Evolutionary conservation across 2,888 invertebrate genomes (phyloP).

Genomic region (Drosophila quasianomalipes): DNA sequence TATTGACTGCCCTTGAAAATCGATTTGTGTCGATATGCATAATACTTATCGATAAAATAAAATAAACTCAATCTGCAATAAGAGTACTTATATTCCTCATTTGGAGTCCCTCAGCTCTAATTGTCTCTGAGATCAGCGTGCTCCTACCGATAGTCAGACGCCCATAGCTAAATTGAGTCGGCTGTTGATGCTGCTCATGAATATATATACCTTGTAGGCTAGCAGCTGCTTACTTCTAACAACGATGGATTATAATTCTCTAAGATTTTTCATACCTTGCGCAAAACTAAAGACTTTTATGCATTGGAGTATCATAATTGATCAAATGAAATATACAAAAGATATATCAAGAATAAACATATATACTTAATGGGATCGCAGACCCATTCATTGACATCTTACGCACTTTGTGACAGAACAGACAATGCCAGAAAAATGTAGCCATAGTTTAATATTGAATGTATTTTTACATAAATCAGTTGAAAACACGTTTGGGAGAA

Average conservation of each 20-base stretch:
- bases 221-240: not conserved
- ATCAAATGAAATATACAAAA: too few relatives aligned
- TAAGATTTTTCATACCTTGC: not conserved
- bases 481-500: not conserved
- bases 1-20: not conserved
- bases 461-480: constrained; percentile 2
- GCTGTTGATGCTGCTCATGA: not conserved
- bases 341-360: not conserved
- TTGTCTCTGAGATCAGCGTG: not conserved
- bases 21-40: not conserved
- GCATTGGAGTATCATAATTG: not conserved
- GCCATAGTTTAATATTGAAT: not conserved
- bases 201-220: not conserved
- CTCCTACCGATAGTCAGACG: not conserved
- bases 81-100: too few relatives aligned
- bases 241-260: not conserved
- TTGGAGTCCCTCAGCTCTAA: not conserved
- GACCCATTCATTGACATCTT: not conserved
- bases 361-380: not conserved
- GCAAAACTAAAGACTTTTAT: not conserved
- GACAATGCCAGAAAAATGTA: not conserved
- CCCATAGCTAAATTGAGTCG: not conserved
- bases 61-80: too few relatives aligned
- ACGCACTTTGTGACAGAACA: not conserved
- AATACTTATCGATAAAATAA: not conserved